Evolutionary conservation across 2,113 vertebrate genomes (phyloP).

Genomic region (Dipodomys stephensi): DNA sequence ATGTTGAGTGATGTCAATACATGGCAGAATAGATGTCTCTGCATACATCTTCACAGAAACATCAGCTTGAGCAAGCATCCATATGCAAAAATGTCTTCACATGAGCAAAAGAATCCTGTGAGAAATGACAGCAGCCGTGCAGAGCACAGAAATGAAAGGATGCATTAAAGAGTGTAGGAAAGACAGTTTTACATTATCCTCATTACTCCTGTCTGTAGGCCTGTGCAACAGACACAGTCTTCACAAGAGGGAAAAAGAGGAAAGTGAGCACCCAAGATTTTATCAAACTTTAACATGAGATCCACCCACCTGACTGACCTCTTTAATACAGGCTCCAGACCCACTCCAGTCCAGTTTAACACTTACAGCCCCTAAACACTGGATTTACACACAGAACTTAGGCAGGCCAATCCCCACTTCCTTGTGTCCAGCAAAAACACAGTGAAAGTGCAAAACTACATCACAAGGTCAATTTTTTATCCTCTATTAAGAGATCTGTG

Average conservation of each 20-base stretch:
- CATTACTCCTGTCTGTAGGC: accelerated
- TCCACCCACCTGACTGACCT: neutral
- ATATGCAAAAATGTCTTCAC: neutral
- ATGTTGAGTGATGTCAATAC: neutral
- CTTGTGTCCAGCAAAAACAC: neutral
- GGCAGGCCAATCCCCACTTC: neutral
- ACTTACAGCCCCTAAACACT: neutral
- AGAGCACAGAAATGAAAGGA: neutral
- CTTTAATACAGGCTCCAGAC: accelerated
- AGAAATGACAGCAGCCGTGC: neutral
- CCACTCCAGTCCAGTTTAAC: neutral
- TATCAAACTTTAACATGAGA: neutral
- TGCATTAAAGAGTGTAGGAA: neutral
- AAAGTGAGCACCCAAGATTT: neutral
- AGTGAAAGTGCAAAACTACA: neutral
- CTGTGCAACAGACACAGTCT: neutral
- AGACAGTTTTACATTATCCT: neutral
- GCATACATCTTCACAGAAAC: neutral
- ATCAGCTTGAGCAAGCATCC: neutral
- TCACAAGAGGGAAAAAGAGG: neutral
- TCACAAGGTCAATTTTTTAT: neutral
- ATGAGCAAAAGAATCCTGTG: neutral
- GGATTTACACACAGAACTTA: too few relatives aligned
- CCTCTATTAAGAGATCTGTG: neutral
- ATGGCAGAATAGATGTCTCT: neutral